phyloP scores from a whole-genome alignment of 2,888 invertebrate genomes.

The Lasioglossum leucozonium region DNA sequence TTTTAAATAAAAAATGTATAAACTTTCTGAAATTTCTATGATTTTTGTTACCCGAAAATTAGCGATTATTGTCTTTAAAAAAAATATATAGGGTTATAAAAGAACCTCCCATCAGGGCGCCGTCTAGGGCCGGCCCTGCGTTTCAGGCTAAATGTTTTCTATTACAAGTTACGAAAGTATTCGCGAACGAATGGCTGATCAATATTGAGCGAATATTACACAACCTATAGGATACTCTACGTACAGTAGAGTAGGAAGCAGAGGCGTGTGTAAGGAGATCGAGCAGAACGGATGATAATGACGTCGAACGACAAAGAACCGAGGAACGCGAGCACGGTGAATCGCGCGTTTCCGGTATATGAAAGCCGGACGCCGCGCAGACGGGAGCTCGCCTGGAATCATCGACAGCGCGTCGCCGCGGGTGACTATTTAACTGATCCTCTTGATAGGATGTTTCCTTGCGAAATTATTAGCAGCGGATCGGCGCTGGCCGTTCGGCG shows the following conservation, averaged over 20 bases:
- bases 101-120: too few relatives aligned
- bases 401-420: conserved; percentile 65
- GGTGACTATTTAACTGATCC: conserved; percentile 67
- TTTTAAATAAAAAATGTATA: too few relatives aligned
- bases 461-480: conserved; percentile 58
- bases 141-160: too few relatives aligned
- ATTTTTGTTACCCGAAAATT: too few relatives aligned
- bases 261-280: neutral
- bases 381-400: conserved; percentile 69
- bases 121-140: too few relatives aligned
- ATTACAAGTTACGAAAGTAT: too few relatives aligned
- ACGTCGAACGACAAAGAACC: conserved; percentile 2
- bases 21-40: too few relatives aligned
- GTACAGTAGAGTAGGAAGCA: neutral
- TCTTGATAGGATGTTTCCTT: conserved; percentile 61
- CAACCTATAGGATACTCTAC: neutral
- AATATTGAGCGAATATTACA: too few relatives aligned
- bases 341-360: conserved; percentile 61
- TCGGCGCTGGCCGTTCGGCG: conserved; percentile 8
- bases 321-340: conserved; percentile 6
- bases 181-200: too few relatives aligned
- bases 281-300: neutral
- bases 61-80: too few relatives aligned
- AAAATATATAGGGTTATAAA: too few relatives aligned
- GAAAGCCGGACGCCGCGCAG: conserved; percentile 67